A percentile compares a stretch with the other conserved stretches of the same genome.
These are phyloP conservation scores for Podarcis raffonei DNA, from an alignment of 2,113 vertebrate species.

Conservation along the genomic window DNA sequence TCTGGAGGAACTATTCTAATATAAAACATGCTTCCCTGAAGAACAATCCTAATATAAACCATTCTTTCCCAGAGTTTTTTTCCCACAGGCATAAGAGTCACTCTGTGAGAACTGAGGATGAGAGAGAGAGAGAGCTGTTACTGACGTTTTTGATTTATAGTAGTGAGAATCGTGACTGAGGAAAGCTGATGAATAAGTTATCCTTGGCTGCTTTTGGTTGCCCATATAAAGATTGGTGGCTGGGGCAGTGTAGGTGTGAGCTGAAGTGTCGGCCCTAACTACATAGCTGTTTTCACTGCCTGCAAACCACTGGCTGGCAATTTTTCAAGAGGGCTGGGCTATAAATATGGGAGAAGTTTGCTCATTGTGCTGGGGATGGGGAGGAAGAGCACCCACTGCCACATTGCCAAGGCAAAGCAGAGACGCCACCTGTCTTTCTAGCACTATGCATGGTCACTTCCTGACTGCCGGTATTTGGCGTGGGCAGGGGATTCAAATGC, in stretches of 20 bases:
- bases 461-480: too few relatives aligned
- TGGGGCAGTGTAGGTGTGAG: neutral
- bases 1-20: neutral
- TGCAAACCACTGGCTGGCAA: neutral
- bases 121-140: neutral
- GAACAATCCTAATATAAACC: neutral
- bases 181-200: neutral
- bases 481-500: too few relatives aligned
- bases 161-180: neutral
- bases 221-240: neutral
- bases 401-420: neutral
- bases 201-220: neutral
- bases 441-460: neutral
- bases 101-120: neutral
- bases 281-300: neutral
- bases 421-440: neutral
- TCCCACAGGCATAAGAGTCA: neutral
- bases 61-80: neutral
- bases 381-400: too few relatives aligned
- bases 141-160: fast-evolving
- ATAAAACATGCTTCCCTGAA: neutral
- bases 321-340: fast-evolving
- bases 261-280: neutral
- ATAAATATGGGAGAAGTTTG: neutral
- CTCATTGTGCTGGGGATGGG: neutral